Conservation (phyloP, 2,888 invertebrate genomes). For the Synanthedon vespiformis region DNA sequence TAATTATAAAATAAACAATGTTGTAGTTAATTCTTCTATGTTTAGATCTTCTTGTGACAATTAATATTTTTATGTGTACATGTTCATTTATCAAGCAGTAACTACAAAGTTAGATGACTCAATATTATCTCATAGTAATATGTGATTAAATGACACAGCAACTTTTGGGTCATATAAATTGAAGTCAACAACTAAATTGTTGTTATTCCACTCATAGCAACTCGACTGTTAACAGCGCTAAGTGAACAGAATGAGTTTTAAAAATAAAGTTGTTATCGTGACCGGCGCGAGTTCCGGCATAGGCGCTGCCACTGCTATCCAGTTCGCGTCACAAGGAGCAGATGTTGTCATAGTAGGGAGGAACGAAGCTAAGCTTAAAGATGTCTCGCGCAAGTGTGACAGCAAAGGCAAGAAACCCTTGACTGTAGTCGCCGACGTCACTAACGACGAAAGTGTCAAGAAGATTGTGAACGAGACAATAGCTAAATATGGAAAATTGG, state of each 20-base stretch:
- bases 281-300: slow-evolving; percentile 10
- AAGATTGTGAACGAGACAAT: slow-evolving; percentile 71
- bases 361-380: background rate
- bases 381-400: background rate
- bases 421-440: slow-evolving; percentile 7
- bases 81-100: too few species aligned
- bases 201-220: too few species aligned
- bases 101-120: too few species aligned
- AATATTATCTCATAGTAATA: too few species aligned
- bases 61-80: too few species aligned
- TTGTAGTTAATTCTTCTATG: too few species aligned
- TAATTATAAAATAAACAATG: too few species aligned
- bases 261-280: slow-evolving; percentile 8
- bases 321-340: background rate
- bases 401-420: background rate
- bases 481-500: slow-evolving; percentile 73
- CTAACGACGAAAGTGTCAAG: slow-evolving; percentile 10
- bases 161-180: too few species aligned
- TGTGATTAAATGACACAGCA: too few species aligned
- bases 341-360: background rate
- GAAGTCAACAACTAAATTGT: too few species aligned
- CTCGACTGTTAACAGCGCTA: too few species aligned
- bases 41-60: too few species aligned
- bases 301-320: slow-evolving; percentile 4
- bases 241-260: slow-evolving; percentile 11